These are phyloP conservation scores for Apteryx mantelli DNA, from an alignment of 2,113 vertebrate genomes.

Conservation along the genomic window DNA sequence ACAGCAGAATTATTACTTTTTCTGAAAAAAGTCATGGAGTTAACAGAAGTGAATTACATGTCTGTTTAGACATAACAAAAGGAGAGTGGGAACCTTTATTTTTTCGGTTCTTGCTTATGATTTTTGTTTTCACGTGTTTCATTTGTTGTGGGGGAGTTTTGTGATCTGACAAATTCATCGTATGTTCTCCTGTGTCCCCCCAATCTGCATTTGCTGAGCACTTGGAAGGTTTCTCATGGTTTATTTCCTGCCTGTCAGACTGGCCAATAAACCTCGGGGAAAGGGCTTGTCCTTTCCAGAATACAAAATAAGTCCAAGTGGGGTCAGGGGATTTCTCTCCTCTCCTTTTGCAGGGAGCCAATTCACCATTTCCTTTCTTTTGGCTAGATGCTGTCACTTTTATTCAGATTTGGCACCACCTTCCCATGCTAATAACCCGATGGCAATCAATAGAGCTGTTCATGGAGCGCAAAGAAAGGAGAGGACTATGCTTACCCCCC, in stretches of 20 bases:
- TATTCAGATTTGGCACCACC: slow-evolving; percentile 59
- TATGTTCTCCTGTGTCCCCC: background rate
- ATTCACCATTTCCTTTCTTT: slow-evolving; percentile 56
- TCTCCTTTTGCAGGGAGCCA: slow-evolving; percentile 42
- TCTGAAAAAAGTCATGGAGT: background rate
- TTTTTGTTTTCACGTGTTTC: background rate
- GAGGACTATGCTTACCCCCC: background rate
- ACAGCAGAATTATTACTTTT: background rate
- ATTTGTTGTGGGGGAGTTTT: background rate
- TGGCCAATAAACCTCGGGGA: slow-evolving; percentile 9
- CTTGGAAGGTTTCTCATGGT: slow-evolving; percentile 1
- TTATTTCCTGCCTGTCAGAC: slow-evolving; percentile 26
- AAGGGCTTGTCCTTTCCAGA: slow-evolving; percentile 22
- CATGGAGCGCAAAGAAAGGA: slow-evolving; percentile 47
- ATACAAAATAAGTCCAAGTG: slow-evolving; percentile 51
- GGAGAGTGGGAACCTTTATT: background rate
- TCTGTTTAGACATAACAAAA: background rate
- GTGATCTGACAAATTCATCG: background rate
- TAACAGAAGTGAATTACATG: background rate
- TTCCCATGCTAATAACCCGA: slow-evolving; percentile 63
- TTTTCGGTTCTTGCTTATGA: background rate
- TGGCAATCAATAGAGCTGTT: slow-evolving; percentile 67
- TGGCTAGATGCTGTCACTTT: slow-evolving; percentile 49
- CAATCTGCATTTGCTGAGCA: background rate
- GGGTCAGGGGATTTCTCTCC: slow-evolving; percentile 34